Evolutionary conservation across 1,140 invertebrate genomes (phyloP), one percentile per base, ranked within the genome.

Genomic region (Probaryconus sp.): DNA sequence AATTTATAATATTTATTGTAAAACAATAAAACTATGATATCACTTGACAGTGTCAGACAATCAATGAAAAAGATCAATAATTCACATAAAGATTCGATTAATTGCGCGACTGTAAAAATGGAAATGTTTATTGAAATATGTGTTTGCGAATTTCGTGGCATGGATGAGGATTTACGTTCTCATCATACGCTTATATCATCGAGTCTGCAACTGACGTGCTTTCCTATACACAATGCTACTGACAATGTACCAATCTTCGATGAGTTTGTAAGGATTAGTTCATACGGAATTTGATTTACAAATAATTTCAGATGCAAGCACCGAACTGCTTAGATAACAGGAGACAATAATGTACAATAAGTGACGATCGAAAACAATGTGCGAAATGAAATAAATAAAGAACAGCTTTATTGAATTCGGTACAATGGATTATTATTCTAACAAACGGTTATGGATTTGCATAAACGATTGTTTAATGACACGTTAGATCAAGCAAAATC

Each of bases 281-380:
- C 48, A 53, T 65, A 55, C 61, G 48, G 48, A 64, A 64, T 53
- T 61, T 53, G 37, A 35, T 51, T 51, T 31, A 51, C 28, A 42
- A 51, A 63, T 43, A 43, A 51, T 51, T 63, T 63, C 37, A 63
- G 38, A 51, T 63, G 37, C 47, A 51, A 63, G 26, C 47, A 18
- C n/a, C 21, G 28, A 35, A 3, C 17, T 37, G 45, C 31, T 47
- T 60, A 47, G 9, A 38, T 47, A 47, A 60, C 31, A 37, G 30
- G 37, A 24, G 40, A 10, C 31, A 31, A 55, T 55, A 42, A 42
- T 17, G 37, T 9, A 28, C 10, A 11, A n/a, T 13, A 37, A 55
- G 42, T 42, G 5, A 55, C 37, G 42, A 9, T 28, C 31, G 24
- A 10, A 55, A 55, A 42, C 37, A 42, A 55, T 55, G 5, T 7